A percentile compares a stretch with the other conserved stretches of the same genome.
These are phyloP conservation scores for Nysson spinosus DNA, from an alignment of 2,888 invertebrate species.

Conservation along the genomic window DNA sequence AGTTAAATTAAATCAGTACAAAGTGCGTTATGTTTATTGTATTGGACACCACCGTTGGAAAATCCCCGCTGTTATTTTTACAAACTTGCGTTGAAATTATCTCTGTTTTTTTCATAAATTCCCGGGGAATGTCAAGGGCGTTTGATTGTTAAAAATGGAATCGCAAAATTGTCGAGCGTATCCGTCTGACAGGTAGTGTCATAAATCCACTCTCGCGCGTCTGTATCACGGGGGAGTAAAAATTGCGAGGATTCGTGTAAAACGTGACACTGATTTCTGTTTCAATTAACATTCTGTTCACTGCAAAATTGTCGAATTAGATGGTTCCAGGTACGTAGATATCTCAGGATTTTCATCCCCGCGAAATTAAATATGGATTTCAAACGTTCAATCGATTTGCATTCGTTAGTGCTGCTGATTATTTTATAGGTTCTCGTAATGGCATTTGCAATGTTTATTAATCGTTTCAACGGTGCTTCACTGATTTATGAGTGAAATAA, in stretches of 20 bases:
- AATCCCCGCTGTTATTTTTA: not conserved
- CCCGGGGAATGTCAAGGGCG: not conserved
- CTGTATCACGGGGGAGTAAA: not conserved
- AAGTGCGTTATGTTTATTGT: no score
- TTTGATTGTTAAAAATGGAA: slow-evolving; percentile 4
- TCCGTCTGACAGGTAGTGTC: slow-evolving; percentile 1
- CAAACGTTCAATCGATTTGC: not conserved
- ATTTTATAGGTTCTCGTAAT: no score
- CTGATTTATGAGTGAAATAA: no score
- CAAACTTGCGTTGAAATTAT: slow-evolving; percentile 1
- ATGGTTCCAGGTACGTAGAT: no score
- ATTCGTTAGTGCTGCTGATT: no score
- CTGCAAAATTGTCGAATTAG: slow-evolving; percentile 18
- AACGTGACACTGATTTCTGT: slow-evolving; percentile 37
- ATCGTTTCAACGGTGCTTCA: no score
- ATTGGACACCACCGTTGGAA: not conserved
- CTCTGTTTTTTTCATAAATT: slow-evolving; percentile 2
- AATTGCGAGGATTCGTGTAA: slow-evolving; percentile 12
- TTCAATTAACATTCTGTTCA: slow-evolving; percentile 45
- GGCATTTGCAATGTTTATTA: no score
- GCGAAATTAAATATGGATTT: no score
- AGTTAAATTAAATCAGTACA: no score
- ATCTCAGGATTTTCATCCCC: no score
- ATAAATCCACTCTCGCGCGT: not conserved
- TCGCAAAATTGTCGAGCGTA: not conserved